Conservation (phyloP, 2,797 vertebrate species). For the Pristis pectinata region DNA sequence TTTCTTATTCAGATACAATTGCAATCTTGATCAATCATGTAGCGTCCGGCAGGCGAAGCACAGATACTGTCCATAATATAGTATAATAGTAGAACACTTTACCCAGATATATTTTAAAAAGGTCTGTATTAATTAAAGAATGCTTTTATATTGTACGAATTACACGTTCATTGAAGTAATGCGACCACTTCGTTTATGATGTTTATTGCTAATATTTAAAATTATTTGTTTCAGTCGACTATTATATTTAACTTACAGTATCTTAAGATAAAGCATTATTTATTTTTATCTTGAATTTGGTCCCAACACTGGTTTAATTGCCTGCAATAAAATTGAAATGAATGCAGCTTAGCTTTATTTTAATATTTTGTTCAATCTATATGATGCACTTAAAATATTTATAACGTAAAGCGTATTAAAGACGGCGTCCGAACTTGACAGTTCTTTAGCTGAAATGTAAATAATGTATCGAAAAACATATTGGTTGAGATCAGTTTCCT, state of each 20-base stretch:
- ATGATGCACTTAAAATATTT: background rate
- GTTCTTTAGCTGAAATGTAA: background rate
- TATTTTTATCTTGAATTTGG: background rate
- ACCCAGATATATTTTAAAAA: too few relatives aligned
- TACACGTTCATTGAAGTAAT: background rate
- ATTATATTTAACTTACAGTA: background rate
- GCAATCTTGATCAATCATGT: background rate
- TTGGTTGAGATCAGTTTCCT: background rate
- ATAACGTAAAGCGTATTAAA: background rate
- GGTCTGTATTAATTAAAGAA: background rate
- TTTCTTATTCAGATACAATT: background rate
- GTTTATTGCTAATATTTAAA: background rate
- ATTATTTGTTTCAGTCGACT: background rate
- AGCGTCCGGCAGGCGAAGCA: background rate
- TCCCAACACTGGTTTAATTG: background rate
- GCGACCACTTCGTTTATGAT: background rate
- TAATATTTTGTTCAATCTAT: background rate
- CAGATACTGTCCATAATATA: background rate
- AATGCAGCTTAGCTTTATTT: background rate
- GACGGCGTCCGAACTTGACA: background rate
- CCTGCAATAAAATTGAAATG: background rate
- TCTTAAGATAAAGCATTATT: background rate
- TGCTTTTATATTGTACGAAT: background rate
- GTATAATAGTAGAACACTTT: background rate
- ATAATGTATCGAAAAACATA: too few relatives aligned